These are phyloP conservation scores for Drosophila novamexicana DNA, from an alignment of 1,140 invertebrate genomes.

Conservation along the genomic window DNA sequence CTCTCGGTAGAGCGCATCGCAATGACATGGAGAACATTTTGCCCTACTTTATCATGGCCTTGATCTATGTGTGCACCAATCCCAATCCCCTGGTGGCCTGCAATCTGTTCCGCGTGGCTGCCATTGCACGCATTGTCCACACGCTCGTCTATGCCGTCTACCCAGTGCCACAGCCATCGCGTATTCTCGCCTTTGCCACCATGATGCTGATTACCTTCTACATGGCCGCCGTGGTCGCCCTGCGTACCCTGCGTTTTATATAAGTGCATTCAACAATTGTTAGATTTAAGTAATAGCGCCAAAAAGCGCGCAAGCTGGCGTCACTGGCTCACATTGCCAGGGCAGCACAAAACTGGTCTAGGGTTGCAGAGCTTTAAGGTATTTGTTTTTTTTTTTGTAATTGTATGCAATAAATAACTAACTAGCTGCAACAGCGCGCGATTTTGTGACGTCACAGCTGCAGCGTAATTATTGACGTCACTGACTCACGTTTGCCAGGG, in stretches of 20 bases:
- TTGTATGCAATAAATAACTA: background rate
- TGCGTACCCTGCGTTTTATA: conserved; percentile 64
- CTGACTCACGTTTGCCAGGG: background rate
- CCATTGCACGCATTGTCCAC: conserved; percentile 86
- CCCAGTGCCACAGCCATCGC: conserved; percentile 86
- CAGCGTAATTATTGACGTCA: background rate
- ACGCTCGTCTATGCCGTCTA: conserved; percentile 87
- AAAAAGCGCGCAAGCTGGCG: background rate
- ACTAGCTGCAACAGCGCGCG: background rate
- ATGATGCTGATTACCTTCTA: conserved; percentile 85
- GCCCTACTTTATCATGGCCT: conserved; percentile 87
- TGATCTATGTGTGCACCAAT: conserved; percentile 87
- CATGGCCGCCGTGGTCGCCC: conserved; percentile 85
- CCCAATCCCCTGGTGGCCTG: conserved; percentile 85
- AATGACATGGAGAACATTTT: conserved; percentile 90
- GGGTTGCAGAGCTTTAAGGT: conserved; percentile 12
- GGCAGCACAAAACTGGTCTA: conserved; percentile 11
- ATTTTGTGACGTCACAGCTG: conserved; percentile 8
- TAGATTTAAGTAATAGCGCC: conserved; percentile 17
- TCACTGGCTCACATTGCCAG: conserved; percentile 1
- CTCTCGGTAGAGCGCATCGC: conserved; percentile 86
- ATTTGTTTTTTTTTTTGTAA: background rate
- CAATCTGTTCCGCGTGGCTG: conserved; percentile 86
- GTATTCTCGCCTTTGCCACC: conserved; percentile 85
- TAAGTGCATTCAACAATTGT: conserved; percentile 19